Evolutionary conservation across 2,888 invertebrate species (phyloP).

Genomic region (Kryphioiulus occultus): DNA sequence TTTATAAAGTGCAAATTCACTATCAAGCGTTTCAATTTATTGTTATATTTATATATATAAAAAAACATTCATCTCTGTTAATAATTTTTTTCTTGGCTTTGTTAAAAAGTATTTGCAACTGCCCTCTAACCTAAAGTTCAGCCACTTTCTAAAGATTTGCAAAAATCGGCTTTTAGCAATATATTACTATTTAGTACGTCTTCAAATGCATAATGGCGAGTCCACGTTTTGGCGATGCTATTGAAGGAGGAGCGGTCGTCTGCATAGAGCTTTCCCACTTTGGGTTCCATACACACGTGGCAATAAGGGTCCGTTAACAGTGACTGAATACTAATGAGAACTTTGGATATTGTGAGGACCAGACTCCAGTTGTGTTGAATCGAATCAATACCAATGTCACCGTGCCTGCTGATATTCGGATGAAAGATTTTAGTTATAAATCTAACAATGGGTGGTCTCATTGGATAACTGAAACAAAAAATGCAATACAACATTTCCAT

Average conservation of each 20-base stretch:
- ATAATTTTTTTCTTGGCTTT: neutral
- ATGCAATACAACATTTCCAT: neutral
- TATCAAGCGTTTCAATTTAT: neutral
- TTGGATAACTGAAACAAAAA: conserved; percentile 73
- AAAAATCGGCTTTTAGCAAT: conserved; percentile 45
- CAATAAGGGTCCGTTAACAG: conserved; percentile 61
- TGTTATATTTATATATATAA: neutral
- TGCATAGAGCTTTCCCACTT: conserved; percentile 58
- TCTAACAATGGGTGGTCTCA: conserved; percentile 88
- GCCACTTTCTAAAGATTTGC: conserved; percentile 48
- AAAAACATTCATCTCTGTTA: conserved; percentile 32
- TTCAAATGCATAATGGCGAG: conserved; percentile 61
- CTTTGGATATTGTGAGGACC: conserved; percentile 84
- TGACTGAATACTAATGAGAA: conserved; percentile 57
- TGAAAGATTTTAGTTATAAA: conserved; percentile 93
- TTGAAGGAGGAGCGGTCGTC: conserved; percentile 59
- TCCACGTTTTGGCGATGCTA: conserved; percentile 62
- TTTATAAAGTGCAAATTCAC: conserved; percentile 27
- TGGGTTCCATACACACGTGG: conserved; percentile 64
- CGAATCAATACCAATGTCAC: conserved; percentile 94
- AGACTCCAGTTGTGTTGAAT: conserved; percentile 97
- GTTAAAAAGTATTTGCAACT: neutral
- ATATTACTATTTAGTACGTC: conserved; percentile 39
- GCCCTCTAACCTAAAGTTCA: neutral
- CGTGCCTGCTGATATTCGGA: conserved; percentile 93